phyloP scores from a whole-genome alignment of 2,888 invertebrate species.

The Xylota sylvarum region DNA sequence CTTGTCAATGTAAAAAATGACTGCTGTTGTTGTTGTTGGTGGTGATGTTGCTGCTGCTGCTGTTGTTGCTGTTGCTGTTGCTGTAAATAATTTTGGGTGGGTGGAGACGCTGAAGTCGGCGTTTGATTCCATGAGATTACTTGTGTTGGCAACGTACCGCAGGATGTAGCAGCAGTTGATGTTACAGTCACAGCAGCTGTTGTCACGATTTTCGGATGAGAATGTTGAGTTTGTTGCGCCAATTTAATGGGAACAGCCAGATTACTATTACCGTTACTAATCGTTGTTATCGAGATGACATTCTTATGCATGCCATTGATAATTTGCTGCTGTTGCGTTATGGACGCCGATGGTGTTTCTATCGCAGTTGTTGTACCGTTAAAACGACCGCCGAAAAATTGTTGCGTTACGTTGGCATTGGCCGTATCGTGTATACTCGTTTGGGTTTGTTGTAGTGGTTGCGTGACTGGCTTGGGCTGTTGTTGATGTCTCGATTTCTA shows the following conservation, averaged over 20 bases:
- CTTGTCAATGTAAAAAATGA: slow-evolving; percentile 55
- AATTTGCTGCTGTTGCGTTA: slow-evolving; percentile 73
- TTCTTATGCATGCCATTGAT: slow-evolving; percentile 78
- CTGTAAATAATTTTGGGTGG: slow-evolving; percentile 67
- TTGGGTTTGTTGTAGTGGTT: slow-evolving; percentile 40
- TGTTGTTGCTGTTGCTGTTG: slow-evolving; percentile 54
- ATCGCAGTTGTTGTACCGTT: slow-evolving; percentile 75
- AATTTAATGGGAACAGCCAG: slow-evolving; percentile 70
- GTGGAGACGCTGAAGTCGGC: slow-evolving; percentile 45
- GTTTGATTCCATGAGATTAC: slow-evolving; percentile 78
- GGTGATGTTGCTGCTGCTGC: slow-evolving; percentile 34
- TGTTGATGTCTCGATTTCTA: slow-evolving; percentile 63
- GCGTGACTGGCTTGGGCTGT: slow-evolving; percentile 51
- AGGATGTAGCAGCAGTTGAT: slow-evolving; percentile 56
- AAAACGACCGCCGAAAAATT: slow-evolving; percentile 64
- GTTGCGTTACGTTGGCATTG: slow-evolving; percentile 59
- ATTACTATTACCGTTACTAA: slow-evolving; percentile 63
- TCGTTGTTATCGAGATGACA: slow-evolving; percentile 75
- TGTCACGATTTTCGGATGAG: slow-evolving; percentile 64
- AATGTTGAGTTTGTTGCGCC: slow-evolving; percentile 61
- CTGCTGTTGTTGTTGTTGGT: slow-evolving; percentile 43
- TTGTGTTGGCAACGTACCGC: slow-evolving; percentile 71
- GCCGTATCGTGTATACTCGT: slow-evolving; percentile 41
- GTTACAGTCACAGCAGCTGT: slow-evolving; percentile 74
- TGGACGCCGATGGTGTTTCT: slow-evolving; percentile 69